Evolutionary conservation across 2,888 invertebrate genomes (phyloP), one percentile per base, ranked within the genome.

Genomic region (Phyllotreta striolata): DNA sequence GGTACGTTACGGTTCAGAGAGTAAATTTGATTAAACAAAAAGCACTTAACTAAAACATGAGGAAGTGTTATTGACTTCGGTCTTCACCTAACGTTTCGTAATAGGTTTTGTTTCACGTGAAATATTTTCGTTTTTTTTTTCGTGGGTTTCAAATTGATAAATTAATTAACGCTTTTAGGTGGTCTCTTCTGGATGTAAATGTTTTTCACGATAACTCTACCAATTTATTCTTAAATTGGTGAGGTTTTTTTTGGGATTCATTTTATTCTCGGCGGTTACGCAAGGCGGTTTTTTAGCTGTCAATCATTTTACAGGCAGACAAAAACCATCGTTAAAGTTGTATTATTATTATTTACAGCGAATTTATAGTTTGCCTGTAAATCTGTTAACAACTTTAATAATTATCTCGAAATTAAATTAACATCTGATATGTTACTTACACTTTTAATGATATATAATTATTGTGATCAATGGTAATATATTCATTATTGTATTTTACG

Each of bases 11-110:
- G 55, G 55, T 55, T 41, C 55, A 55, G 55, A 35, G 1, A 6
- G 8, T 43, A 55, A 55, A 55, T 41, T 55, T 55, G 41, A 55
- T 55, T 55, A 55, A 55, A 55, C 43, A 55, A 55, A 55, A 55
- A 43, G 35, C 10, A 38, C 39, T 49, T 49, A 34, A 35, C n/a
- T 35, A 6, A 39, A 52, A 54, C 13, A 54, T 54, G 40, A 54
- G 40, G 40, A 55, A 43, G 55, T 41, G 55, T 55, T 55, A 55
- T 41, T 55, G 55, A 55, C 55, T 55, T 40, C 14, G 34, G 12
- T 40, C 40, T 39, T 55, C 41, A 40, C 14, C 6, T 55, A 55
- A 41, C 41, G 43, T 41, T 55, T 34, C 10, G 43, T 55, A 38
- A 38, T 52, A 10, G 52, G 37, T 38, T 49, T 52, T 52, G 13